Evolutionary conservation across 2,113 vertebrate species (phyloP).

Genomic region (Mystacornis crossleyi): DNA sequence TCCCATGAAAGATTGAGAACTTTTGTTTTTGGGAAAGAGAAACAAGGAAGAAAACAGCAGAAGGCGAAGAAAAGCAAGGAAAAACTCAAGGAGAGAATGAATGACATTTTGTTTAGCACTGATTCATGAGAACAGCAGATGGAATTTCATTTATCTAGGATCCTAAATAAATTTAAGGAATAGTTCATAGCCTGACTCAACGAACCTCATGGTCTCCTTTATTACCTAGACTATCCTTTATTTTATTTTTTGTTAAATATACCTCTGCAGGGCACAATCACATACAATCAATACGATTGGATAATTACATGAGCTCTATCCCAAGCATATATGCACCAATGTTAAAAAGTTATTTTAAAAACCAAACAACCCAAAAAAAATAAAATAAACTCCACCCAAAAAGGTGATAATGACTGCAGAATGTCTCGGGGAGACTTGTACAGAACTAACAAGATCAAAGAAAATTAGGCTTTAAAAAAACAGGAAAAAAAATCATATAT

Average conservation of each 20-base stretch:
- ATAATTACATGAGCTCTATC: slow-evolving; percentile 84
- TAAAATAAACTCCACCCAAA: slow-evolving; percentile 84
- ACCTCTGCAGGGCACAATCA: slow-evolving; percentile 86
- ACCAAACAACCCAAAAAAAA: slow-evolving; percentile 38
- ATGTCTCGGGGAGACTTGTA: slow-evolving; percentile 84
- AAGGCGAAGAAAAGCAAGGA: background rate
- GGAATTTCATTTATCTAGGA: slow-evolving; percentile 33
- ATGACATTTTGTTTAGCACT: background rate
- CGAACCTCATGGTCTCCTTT: slow-evolving; percentile 70
- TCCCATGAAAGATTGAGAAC: background rate
- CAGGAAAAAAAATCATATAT: background rate
- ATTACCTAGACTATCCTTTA: slow-evolving; percentile 66
- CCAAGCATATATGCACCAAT: slow-evolving; percentile 84
- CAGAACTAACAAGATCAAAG: slow-evolving; percentile 70
- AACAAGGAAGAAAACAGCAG: background rate
- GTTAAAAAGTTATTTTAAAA: slow-evolving; percentile 80
- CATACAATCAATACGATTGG: slow-evolving; percentile 89
- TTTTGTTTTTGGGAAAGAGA: background rate
- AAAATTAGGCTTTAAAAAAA: slow-evolving; percentile 58
- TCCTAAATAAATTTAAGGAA: slow-evolving; percentile 51
- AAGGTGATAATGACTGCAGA: slow-evolving; percentile 85
- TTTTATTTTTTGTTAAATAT: slow-evolving; percentile 79
- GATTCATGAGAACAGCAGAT: slow-evolving; percentile 34
- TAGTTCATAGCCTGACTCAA: slow-evolving; percentile 65
- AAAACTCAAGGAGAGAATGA: background rate